Evolutionary conservation across 2,888 invertebrate genomes (phyloP).

Genomic region (Lithodes maja): DNA sequence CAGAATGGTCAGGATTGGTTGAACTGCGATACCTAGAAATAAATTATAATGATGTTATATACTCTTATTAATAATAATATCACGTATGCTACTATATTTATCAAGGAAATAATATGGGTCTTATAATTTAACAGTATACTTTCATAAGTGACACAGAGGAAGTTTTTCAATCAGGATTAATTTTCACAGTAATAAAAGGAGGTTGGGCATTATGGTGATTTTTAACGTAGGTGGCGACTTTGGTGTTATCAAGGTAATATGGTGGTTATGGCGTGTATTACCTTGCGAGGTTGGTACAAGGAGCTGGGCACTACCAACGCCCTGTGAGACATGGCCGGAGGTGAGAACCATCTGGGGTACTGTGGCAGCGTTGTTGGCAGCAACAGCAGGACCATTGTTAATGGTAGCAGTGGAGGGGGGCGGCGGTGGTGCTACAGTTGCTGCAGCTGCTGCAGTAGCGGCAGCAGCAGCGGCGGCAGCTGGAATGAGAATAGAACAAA

Average conservation of each 20-base stretch:
- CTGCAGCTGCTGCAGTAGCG: conserved; percentile 34
- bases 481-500: background rate
- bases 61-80: too few relatives aligned
- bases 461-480: conserved; percentile 38
- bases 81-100: too few relatives aligned
- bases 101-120: too few relatives aligned
- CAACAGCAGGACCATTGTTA: background rate
- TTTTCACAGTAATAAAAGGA: too few relatives aligned
- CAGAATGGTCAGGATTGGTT: conserved; percentile 96
- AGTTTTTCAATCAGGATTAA: too few relatives aligned
- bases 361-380: conserved; percentile 38
- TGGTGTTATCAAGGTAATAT: too few relatives aligned
- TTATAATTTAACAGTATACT: too few relatives aligned
- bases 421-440: conserved; percentile 53
- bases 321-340: conserved; percentile 92
- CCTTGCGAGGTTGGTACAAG: conserved; percentile 97
- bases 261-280: conserved; percentile 74
- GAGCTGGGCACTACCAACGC: conserved; percentile 94
- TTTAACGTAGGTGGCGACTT: too few relatives aligned
- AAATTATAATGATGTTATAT: conserved; percentile 14
- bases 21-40: conserved; percentile 89
- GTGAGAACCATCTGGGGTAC: conserved; percentile 95
- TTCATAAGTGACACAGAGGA: too few relatives aligned
- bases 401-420: conserved; percentile 43
- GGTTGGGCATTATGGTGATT: too few relatives aligned